These are phyloP conservation scores for Tricholaema leucomelas DNA, from an alignment of 2,113 vertebrate species.

Conservation along the genomic window DNA sequence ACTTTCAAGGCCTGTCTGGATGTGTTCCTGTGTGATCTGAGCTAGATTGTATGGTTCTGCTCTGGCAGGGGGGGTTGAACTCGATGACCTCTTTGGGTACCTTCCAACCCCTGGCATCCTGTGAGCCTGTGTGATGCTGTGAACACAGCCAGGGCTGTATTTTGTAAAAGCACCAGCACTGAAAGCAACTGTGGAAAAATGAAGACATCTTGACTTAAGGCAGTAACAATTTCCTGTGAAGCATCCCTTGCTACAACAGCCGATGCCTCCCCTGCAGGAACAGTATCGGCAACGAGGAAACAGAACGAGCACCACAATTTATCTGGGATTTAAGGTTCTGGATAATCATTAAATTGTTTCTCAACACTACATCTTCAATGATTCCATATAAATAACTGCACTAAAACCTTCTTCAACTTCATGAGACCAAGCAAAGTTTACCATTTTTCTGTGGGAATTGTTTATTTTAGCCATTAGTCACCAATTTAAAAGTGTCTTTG, in stretches of 20 bases:
- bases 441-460: not conserved
- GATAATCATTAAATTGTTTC: not conserved
- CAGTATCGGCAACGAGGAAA: not conserved
- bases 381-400: not conserved
- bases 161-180: not conserved
- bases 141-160: not conserved
- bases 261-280: not conserved
- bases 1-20: too few species aligned
- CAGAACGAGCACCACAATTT: not conserved
- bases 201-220: not conserved
- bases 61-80: too few species aligned
- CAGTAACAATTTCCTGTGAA: not conserved
- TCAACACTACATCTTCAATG: not conserved
- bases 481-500: not conserved
- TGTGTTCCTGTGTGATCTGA: too few species aligned
- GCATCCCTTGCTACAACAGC: not conserved
- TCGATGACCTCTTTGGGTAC: too few species aligned
- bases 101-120: too few species aligned
- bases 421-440: not conserved
- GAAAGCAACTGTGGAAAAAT: not conserved
- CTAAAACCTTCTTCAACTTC: not conserved
- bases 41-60: too few species aligned
- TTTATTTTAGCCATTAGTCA: not conserved
- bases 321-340: not conserved
- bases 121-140: too few species aligned